These are phyloP conservation scores for Candidula unifasciata DNA, from an alignment of 2,888 invertebrate species.

Conservation along the genomic window DNA sequence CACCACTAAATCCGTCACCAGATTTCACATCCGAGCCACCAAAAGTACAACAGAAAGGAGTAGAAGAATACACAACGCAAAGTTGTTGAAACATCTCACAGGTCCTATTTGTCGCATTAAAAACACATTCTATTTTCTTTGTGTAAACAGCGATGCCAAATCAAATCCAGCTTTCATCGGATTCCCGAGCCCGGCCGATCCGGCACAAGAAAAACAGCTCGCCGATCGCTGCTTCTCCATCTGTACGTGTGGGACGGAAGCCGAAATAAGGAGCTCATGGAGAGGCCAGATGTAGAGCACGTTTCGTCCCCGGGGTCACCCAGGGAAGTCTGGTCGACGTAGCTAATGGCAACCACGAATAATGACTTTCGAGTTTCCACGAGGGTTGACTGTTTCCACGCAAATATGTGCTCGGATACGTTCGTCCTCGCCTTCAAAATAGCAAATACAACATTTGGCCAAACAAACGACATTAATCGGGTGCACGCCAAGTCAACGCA, in stretches of 20 bases:
- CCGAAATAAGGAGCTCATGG: conserved; percentile 28
- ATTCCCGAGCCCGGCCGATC: not conserved
- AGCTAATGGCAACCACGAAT: not conserved
- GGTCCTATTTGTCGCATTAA: conserved; percentile 47
- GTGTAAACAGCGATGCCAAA: conserved; percentile 33
- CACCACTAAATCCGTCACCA: not conserved
- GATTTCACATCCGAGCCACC: conserved; percentile 34
- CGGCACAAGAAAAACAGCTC: conserved; percentile 42
- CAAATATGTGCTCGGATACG: not conserved
- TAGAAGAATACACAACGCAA: conserved; percentile 27
- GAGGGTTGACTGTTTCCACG: not conserved
- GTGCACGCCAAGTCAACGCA: not conserved
- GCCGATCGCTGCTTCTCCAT: not conserved
- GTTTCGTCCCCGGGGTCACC: conserved; percentile 25
- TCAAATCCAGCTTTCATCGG: conserved; percentile 9
- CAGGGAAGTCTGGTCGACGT: conserved; percentile 26
- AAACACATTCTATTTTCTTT: conserved; percentile 46
- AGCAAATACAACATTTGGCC: conserved; percentile 14
- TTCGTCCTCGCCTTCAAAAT: no score
- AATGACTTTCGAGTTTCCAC: not conserved
- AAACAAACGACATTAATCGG: not conserved
- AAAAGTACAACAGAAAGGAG: conserved; percentile 19
- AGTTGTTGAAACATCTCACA: conserved; percentile 47
- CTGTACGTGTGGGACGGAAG: conserved; percentile 43
- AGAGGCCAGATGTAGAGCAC: conserved; percentile 17